These are phyloP conservation scores for Buceros bicornis DNA, from an alignment of 2,797 vertebrate species.

Conservation along the genomic window DNA sequence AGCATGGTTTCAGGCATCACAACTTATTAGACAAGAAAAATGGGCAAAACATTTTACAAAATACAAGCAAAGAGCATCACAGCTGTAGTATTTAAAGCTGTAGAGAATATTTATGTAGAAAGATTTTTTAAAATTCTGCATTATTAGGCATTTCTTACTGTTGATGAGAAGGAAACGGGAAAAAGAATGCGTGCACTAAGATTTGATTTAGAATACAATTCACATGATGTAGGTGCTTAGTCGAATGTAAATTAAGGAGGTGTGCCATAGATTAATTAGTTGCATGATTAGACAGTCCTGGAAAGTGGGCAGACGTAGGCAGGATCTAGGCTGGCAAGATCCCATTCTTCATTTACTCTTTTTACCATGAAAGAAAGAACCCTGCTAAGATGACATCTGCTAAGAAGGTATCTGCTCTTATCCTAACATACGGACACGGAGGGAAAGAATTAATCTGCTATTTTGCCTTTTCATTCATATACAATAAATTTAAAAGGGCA, in stretches of 20 bases:
- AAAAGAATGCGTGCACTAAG: background rate
- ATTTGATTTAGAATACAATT: background rate
- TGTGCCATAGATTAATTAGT: background rate
- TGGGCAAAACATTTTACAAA: background rate
- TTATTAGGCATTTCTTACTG: background rate
- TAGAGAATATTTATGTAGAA: background rate
- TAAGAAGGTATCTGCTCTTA: background rate
- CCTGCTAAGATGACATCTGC: background rate
- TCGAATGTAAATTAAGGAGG: background rate
- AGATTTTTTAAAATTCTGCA: background rate
- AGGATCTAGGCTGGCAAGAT: background rate
- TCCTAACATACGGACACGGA: rapidly evolving
- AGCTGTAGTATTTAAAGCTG: background rate
- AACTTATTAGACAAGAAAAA: background rate
- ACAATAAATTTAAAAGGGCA: background rate
- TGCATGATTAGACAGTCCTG: background rate
- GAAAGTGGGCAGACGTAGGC: background rate
- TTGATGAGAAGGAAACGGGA: background rate
- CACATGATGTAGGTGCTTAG: rapidly evolving
- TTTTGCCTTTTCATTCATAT: background rate
- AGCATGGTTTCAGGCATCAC: background rate
- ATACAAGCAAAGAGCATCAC: background rate
- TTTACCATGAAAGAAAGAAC: background rate
- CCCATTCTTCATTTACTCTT: background rate
- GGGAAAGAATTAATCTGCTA: background rate